Percentiles rank a stretch among this genome's conserved stretches.
Conservation (phyloP, 1,140 invertebrate genomes). For the Oedothorax gibbosus region DNA sequence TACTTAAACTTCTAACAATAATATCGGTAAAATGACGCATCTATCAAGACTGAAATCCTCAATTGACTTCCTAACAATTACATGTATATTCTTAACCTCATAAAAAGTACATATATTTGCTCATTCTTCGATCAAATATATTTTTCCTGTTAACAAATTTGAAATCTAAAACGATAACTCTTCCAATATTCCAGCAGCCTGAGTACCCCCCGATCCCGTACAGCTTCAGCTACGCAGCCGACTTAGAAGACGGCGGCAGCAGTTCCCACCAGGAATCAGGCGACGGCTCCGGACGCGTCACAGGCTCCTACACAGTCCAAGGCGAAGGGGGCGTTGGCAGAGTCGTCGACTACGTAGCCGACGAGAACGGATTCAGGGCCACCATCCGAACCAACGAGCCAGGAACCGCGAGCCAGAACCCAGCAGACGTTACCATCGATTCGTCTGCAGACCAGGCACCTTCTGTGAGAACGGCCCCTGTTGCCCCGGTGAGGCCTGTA, state of each 20-base stretch:
- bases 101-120: too few species aligned
- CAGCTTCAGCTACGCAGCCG: constrained; percentile 25
- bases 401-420: constrained; percentile 41
- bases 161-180: not conserved
- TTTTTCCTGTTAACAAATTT: not conserved
- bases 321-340: constrained; percentile 4
- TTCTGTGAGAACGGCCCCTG: constrained; percentile 3
- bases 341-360: constrained; percentile 43
- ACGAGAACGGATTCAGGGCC: constrained; percentile 46
- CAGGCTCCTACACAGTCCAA: constrained; percentile 28
- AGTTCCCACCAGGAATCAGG: constrained; percentile 28
- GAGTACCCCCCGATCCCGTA: constrained; percentile 31
- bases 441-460: constrained; percentile 11
- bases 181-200: not conserved
- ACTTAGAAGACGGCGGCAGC: constrained; percentile 21
- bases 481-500: constrained; percentile 1
- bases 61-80: too few species aligned
- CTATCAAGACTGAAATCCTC: too few species aligned
- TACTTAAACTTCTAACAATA: too few species aligned
- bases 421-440: constrained; percentile 36
- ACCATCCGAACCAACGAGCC: constrained; percentile 35
- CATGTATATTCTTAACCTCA: too few species aligned
- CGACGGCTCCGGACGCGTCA: constrained; percentile 16
- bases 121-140: too few species aligned
- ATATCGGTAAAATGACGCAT: too few species aligned